Conservation (phyloP, 2,113 vertebrate species). For the Limnothrissa miodon region DNA sequence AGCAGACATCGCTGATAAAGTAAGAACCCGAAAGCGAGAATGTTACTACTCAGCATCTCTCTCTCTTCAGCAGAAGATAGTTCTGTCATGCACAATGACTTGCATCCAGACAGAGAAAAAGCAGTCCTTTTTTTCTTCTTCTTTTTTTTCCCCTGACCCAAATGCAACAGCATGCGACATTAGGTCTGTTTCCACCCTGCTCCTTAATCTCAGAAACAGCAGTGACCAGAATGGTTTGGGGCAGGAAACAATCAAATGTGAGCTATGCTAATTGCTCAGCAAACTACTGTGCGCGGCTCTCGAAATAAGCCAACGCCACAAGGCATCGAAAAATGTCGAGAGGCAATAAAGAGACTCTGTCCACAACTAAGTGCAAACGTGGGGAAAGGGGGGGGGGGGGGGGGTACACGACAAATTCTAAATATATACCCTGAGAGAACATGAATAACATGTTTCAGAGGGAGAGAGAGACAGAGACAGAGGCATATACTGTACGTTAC, state of each 20-base stretch:
- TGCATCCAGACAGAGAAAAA: neutral
- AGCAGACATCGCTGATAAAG: neutral
- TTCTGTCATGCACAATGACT: constrained; percentile 10
- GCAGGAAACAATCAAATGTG: constrained; percentile 56
- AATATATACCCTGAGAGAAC: constrained; percentile 66
- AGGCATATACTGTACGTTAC: constrained; percentile 24
- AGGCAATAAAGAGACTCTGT: constrained; percentile 56
- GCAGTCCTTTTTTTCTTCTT: neutral
- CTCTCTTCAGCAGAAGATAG: neutral
- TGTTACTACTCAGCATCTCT: neutral
- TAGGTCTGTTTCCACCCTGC: constrained; percentile 17
- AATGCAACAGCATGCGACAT: constrained; percentile 2
- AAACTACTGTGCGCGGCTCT: constrained; percentile 55
- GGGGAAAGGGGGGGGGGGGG: constrained; percentile 20
- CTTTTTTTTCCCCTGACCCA: neutral
- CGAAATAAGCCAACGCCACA: constrained; percentile 56
- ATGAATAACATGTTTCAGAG: constrained; percentile 44
- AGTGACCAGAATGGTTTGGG: constrained; percentile 37
- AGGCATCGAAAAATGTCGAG: constrained; percentile 45
- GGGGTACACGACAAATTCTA: constrained; percentile 48
- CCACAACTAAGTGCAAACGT: constrained; percentile 55
- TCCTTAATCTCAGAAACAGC: constrained; percentile 55
- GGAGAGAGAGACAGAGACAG: constrained; percentile 15
- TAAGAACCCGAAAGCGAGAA: neutral
- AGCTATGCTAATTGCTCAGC: constrained; percentile 63